A percentile compares a stretch with the other conserved stretches of the same genome.
Conservation (phyloP, 2,888 invertebrate species). For the Nomada goodeniana region DNA sequence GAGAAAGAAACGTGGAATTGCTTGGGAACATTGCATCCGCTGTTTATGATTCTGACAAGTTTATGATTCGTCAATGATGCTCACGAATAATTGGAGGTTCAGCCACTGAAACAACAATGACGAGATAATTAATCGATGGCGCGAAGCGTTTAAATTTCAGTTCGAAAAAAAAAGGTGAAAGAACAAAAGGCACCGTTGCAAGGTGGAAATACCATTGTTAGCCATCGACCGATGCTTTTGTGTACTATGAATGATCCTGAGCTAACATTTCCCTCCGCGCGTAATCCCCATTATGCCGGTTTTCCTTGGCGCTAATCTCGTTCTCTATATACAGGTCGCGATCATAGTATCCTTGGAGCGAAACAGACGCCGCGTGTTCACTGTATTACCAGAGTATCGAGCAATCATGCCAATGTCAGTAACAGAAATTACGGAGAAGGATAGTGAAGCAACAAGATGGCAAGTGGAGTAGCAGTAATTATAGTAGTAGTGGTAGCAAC, state of each 20-base stretch:
- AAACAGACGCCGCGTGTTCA: conserved; percentile 32
- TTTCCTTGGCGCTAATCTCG: conserved; percentile 67
- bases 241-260: neutral
- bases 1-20: neutral
- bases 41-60: neutral
- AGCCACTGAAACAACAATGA: neutral
- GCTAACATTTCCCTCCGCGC: neutral
- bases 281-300: conserved; percentile 49
- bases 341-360: conserved; percentile 53
- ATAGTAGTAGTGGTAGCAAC: too few relatives aligned
- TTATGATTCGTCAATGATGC: neutral
- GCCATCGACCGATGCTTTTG: neutral
- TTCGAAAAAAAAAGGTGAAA: neutral
- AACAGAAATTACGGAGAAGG: conserved; percentile 34
- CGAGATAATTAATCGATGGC: neutral
- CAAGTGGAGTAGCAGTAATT: too few relatives aligned
- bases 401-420: conserved; percentile 66
- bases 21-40: neutral
- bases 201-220: neutral
- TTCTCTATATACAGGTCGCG: conserved; percentile 39
- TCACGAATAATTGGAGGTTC: neutral
- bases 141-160: neutral
- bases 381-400: conserved; percentile 42
- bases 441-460: neutral
- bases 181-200: neutral